Evolutionary conservation across 1,140 invertebrate species (phyloP).

Genomic region (Conus betulinus): DNA sequence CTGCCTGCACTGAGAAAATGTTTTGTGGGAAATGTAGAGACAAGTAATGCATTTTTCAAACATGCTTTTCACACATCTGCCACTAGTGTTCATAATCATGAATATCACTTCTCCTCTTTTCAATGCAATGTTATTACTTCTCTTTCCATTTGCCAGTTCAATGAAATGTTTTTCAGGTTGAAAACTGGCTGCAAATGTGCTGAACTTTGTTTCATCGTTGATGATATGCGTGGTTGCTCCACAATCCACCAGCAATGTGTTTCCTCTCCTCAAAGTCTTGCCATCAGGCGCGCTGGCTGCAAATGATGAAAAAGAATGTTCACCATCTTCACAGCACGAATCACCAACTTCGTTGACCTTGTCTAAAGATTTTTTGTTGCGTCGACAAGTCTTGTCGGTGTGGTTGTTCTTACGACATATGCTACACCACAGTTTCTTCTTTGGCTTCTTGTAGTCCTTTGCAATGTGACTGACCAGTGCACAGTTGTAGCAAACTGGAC

Average conservation of each 20-base stretch:
- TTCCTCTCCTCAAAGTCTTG: background rate
- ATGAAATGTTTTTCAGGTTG: background rate
- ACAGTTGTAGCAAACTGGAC: background rate
- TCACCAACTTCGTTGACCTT: background rate
- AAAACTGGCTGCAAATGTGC: background rate
- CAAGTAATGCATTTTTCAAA: slow-evolving; percentile 20
- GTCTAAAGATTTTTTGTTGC: background rate
- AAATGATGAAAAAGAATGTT: background rate
- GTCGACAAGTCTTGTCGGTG: slow-evolving; percentile 8
- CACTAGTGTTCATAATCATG: background rate
- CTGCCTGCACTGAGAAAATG: slow-evolving; percentile 36
- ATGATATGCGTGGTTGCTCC: background rate
- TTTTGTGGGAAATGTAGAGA: slow-evolving; percentile 30
- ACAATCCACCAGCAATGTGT: background rate
- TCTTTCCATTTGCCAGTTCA: background rate
- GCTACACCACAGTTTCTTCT: slow-evolving; percentile 25
- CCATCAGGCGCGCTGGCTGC: background rate
- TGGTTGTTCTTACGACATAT: slow-evolving; percentile 8
- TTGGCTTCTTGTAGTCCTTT: background rate
- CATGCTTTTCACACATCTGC: slow-evolving; percentile 24
- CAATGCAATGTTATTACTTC: background rate
- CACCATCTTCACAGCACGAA: background rate
- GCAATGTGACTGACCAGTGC: background rate
- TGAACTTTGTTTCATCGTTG: background rate
- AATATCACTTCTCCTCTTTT: background rate